Evolutionary conservation across 35 echinoderm and acorn worm genomes (phyloP), one percentile per base, ranked within the genome.

Genomic region (Holothuria glaberrima): DNA sequence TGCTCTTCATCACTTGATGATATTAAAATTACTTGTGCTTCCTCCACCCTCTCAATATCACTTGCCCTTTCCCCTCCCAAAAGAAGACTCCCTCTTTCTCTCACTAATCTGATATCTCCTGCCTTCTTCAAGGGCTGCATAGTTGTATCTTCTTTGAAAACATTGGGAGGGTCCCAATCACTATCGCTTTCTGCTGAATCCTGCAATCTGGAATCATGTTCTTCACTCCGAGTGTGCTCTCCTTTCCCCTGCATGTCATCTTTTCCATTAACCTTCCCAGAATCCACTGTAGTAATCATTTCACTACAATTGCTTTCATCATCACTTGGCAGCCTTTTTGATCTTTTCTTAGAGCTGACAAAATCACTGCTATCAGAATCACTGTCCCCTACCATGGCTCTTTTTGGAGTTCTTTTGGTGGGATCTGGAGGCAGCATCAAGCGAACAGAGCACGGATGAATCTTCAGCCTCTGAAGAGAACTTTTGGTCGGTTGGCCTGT

Each of bases 91-190:
- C 22, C 7, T 35, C 21, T 3, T 78, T 38, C 9, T 12, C 38
- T 14, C 24, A 22, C 6, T 21, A 12, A 9, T 9, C 19, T 17
- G 16, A 2, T 10, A 17, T 17, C 50, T 14, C 16, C 16, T 14
- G 50, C 12, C 50, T 17, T 14, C 22, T 69, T 21, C 12, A 21
- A 69, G 6, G 17, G 12, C 66, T 27, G 13, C 66, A 30, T 3
- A 27, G 25, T 22, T 25, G 25, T 22, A 69, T 33, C 25, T 4
- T 69, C 66, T 17, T 30, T 27, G 66, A 13, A 30, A 5, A 78
- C 38, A 0, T 78, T 33, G 24, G 74, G 74, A 16, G 44, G 74
- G n/a, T 78, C 69, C 69, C 69, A 73, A 6, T 73, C 74, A n/a
- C 74, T 78, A 14, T 78, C 74, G 50, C 74, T 78, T 24, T 22